phyloP scores from a whole-genome alignment of 1,140 invertebrate species.

The Drosophila murphyi region DNA sequence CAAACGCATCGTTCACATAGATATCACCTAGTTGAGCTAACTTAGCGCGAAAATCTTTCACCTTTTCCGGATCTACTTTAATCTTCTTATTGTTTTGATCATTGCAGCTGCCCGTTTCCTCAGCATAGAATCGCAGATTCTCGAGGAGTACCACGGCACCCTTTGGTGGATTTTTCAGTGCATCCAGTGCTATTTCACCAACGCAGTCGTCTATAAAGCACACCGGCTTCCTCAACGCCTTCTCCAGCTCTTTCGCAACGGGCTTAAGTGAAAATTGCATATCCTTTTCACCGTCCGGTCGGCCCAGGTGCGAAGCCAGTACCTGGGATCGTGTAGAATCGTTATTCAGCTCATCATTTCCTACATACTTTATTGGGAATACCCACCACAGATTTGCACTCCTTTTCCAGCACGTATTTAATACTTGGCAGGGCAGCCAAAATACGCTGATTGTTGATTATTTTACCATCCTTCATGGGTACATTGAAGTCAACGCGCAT shows the following conservation, averaged over 20 bases:
- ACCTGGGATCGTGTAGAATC: conserved; percentile 83
- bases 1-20: conserved; percentile 99
- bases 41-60: conserved; percentile 94
- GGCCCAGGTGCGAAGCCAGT: conserved; percentile 98
- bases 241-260: conserved; percentile 95
- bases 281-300: conserved; percentile 95
- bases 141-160: conserved; percentile 97
- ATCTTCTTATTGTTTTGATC: conserved; percentile 94
- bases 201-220: conserved; percentile 97
- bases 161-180: conserved; percentile 92
- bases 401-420: conserved; percentile 96
- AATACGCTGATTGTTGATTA: conserved; percentile 98
- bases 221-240: conserved; percentile 93
- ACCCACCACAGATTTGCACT: conserved; percentile 93
- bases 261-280: conserved; percentile 95
- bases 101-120: conserved; percentile 99
- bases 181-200: conserved; percentile 93
- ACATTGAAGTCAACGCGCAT: conserved; percentile 99
- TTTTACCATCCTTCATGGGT: conserved; percentile 97
- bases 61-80: conserved; percentile 85
- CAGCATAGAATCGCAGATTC: conserved; percentile 98
- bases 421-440: conserved; percentile 97
- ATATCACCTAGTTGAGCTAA: conserved; percentile 97
- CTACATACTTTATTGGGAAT: not conserved
- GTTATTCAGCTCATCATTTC: not conserved